Conservation (phyloP, 1,140 invertebrate species). For the Drosophila azteca region DNA sequence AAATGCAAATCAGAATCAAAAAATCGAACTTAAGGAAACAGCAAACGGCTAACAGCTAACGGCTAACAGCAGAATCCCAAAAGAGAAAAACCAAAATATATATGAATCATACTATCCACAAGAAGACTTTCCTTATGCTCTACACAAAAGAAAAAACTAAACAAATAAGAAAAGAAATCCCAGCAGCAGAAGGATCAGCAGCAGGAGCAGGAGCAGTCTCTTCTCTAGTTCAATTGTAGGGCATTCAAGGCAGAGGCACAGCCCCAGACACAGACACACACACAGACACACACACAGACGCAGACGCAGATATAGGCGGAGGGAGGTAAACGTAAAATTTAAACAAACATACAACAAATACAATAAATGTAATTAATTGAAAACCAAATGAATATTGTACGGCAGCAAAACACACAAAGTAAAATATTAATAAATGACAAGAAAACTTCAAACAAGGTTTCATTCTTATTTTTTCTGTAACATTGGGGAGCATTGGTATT, state of each 20-base stretch:
- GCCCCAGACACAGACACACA: neutral
- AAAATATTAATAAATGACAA: slow-evolving; percentile 77
- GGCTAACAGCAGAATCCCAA: slow-evolving; percentile 7
- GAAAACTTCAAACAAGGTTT: slow-evolving; percentile 50
- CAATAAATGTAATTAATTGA: slow-evolving; percentile 72
- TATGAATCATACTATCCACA: slow-evolving; percentile 13
- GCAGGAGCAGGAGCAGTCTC: neutral
- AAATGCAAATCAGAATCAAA: slow-evolving; percentile 60
- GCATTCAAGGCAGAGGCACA: slow-evolving; percentile 16
- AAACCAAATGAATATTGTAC: slow-evolving; percentile 61
- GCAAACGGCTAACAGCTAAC: slow-evolving; percentile 30
- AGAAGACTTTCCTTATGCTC: slow-evolving; percentile 52
- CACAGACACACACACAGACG: too few species aligned
- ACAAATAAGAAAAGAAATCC: neutral
- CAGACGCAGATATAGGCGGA: neutral
- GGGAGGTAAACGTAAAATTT: slow-evolving; percentile 32
- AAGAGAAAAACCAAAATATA: neutral
- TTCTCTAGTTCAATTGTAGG: slow-evolving; percentile 35
- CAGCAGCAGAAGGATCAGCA: neutral
- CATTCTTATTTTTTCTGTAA: slow-evolving; percentile 10
- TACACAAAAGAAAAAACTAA: slow-evolving; percentile 6
- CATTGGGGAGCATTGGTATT: too few species aligned
- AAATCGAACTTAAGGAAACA: slow-evolving; percentile 69
- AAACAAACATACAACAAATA: slow-evolving; percentile 34
- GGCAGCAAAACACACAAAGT: slow-evolving; percentile 57